Base-by-base conservation (phyloP, 2,888 invertebrate species). In the Lasioglossum villosulum region DNA sequence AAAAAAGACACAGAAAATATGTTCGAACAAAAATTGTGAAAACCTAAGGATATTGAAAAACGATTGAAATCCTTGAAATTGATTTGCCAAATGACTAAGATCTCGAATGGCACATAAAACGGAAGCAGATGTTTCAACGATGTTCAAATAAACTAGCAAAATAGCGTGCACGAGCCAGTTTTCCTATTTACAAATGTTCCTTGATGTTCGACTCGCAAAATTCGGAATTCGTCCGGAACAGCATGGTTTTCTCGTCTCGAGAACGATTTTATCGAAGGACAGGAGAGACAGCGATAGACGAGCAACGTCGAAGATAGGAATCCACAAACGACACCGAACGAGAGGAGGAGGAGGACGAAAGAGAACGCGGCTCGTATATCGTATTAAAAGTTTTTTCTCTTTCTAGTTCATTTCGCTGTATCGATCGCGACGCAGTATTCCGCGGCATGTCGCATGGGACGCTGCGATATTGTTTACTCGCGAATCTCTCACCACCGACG, bases 361-460 rank as follows among this genome's bases (percentile, higher is more conserved):
- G 66, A 23, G 66, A 19, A 66, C 30, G 34, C 66, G 66, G 66
- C n/a, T 71, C 76, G 71, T 74, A 78, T 75, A 81, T 84, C 83
- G 83, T 80, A 83, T 89, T 84, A 80, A 88, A 88, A 86, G 74
- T 66, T 89, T 89, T 89, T 75, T 74, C 82, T 84, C 83, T 72
- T 73, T 83, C 84, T 73, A 83, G 71, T 82, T 86, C 80, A 78
- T 82, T 88, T 84, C 80, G 80, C 39, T 48, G 75, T 89, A 89
- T 88, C 80, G 86, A 86, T 90, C 88, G 83, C 74, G 37, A 76
- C 48, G 37, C 86, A 71, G 59, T 30, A 66, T 66, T 66, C 66
- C 34, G 66, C 79, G 75, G 59, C 59, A 59, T 27, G 76, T 45
- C 86, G 75, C 86, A 71, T 74, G 77, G 76, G 78, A 88, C 78